Evolutionary conservation across 2,113 vertebrate species (phyloP).

Genomic region (Capreolus pygargus): DNA sequence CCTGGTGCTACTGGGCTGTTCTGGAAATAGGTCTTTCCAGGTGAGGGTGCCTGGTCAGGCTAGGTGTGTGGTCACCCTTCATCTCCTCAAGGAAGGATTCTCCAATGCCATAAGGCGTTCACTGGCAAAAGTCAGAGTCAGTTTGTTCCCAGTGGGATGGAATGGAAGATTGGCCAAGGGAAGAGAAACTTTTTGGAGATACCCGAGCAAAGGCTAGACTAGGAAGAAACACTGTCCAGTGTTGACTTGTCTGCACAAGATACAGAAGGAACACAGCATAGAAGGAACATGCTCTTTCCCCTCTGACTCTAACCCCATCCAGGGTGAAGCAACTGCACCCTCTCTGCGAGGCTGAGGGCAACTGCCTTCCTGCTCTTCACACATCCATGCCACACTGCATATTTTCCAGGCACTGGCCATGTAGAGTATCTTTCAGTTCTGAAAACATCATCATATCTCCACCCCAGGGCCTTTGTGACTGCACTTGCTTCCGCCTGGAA

Average conservation of each 20-base stretch:
- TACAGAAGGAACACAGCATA: not conserved
- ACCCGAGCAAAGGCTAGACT: not conserved
- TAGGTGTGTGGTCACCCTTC: not conserved
- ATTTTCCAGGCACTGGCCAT: accelerated
- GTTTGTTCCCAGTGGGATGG: not conserved
- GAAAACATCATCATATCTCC: not conserved
- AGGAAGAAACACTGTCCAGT: not conserved
- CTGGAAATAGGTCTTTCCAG: not conserved
- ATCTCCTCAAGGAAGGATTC: not conserved
- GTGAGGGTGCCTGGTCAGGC: not conserved
- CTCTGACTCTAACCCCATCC: too few relatives aligned
- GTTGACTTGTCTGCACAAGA: not conserved
- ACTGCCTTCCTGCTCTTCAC: not conserved
- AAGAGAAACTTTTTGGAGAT: not conserved
- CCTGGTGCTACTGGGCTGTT: not conserved
- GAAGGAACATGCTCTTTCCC: not conserved
- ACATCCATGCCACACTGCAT: accelerated
- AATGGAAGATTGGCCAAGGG: not conserved
- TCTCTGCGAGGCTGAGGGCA: accelerated
- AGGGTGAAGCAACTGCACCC: not conserved
- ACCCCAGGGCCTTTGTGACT: not conserved
- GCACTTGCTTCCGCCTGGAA: not conserved
- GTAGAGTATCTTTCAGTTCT: not conserved
- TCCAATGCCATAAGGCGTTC: not conserved
- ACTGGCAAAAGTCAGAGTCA: not conserved